Percentiles rank a stretch among this genome's conserved stretches.
phyloP scores from a whole-genome alignment of 2,797 vertebrate genomes.

The Protosalanx chinensis region DNA sequence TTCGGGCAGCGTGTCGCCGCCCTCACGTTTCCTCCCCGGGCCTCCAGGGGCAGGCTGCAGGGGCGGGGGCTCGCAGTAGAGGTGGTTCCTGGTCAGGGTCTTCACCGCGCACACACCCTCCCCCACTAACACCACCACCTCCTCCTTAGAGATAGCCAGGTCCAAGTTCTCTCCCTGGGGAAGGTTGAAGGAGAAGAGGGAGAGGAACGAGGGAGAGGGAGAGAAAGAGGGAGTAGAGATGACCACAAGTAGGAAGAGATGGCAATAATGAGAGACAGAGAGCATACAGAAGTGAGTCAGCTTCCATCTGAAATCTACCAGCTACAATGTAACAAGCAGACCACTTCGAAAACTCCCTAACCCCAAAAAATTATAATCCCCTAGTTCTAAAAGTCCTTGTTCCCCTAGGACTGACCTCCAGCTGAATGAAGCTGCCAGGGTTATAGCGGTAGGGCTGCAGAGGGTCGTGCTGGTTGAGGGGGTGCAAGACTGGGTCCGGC shows the following conservation, averaged over 20 bases:
- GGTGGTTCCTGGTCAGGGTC: conserved; percentile 89
- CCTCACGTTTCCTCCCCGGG: conserved; percentile 77
- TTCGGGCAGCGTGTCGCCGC: conserved; percentile 83
- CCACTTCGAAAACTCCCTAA: too few relatives aligned
- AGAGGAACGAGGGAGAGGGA: background rate
- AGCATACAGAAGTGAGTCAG: too few relatives aligned
- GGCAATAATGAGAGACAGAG: background rate
- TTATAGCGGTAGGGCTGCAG: conserved; percentile 88
- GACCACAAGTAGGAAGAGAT: background rate
- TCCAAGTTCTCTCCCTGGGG: conserved; percentile 92
- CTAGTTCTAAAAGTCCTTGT: background rate
- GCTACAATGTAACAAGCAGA: too few relatives aligned
- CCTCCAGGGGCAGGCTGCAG: conserved; percentile 79
- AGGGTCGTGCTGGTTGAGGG: conserved; percentile 83
- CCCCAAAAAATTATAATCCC: too few relatives aligned
- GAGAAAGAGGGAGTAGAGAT: background rate
- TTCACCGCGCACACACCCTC: conserved; percentile 89
- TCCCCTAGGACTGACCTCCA: conserved; percentile 79
- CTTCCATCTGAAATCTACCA: too few relatives aligned
- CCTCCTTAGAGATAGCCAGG: conserved; percentile 92
- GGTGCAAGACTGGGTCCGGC: conserved; percentile 80
- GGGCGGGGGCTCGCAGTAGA: conserved; percentile 91
- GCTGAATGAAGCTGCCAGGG: conserved; percentile 93
- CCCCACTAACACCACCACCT: conserved; percentile 92
- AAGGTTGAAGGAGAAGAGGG: background rate